Evolutionary conservation across 2,113 vertebrate genomes (phyloP), one percentile per base, ranked within the genome.

Genomic region (Poicephalus meyeri): DNA sequence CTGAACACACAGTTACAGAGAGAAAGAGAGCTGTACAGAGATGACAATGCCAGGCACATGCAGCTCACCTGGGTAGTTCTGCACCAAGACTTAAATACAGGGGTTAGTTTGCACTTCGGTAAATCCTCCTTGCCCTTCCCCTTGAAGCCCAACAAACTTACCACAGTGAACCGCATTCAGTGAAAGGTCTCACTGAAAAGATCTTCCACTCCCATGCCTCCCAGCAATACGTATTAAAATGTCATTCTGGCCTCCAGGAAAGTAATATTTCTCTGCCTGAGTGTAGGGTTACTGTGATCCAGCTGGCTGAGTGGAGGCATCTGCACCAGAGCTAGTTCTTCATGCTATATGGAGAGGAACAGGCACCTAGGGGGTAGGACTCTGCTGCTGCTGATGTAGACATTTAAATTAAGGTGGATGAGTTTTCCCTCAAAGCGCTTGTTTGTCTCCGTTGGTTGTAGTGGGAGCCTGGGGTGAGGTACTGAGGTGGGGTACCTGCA

Each of bases 21-120:
- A 60, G 16, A 47, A 44, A 65, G 17, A 52, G 47, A 56, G 15
- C 10, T 13, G 6, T 31, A 55, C 78, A 46, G 26, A 49, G 11
- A 4, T 26, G 8, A 6, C 6, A 5, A 3, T 13, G 24, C 23
- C 24, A 23, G 41, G 20, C 11, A 18, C 17, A 12, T 21, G 15
- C 26, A 83, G 28, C 17, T 80, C 39, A 29, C 18, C 35, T 55
- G n/a, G 7, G 8, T 16, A 60, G 37, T 6, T 81, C 65, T 85
- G 50, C 4, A 2, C 29, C 1, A 4, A 33, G 44, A 18, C 18
- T 71, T 76, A 5, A 4, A 20, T 2, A 3, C 0, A 0, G 1
- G 16, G 10, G 3, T 53, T 53, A 74, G 16, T 37, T 73, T 80
- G 55, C 28, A 14, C 26, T 71, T 42, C 39, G 35, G 23, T 11